Percentiles rank a stretch among this genome's conserved stretches.
Evolutionary conservation across 2,888 invertebrate genomes (phyloP).

Genomic region (Empis livida): DNA sequence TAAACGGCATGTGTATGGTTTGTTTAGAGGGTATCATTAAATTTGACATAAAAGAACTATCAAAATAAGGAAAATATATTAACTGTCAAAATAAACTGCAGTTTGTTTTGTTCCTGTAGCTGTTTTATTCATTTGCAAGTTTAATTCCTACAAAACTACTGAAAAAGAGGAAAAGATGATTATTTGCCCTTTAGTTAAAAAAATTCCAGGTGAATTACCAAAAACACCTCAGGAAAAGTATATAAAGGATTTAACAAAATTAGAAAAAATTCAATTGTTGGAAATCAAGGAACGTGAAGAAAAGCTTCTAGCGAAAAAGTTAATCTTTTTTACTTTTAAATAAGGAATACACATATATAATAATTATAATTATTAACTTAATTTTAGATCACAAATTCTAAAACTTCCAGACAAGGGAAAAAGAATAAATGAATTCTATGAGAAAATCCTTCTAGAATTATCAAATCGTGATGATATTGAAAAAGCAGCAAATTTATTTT

Average conservation of each 20-base stretch:
- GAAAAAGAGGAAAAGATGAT: neutral
- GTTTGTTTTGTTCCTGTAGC: no score
- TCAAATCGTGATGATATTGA: constrained; percentile 24
- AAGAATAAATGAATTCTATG: constrained; percentile 25
- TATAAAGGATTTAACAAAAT: constrained; percentile 22
- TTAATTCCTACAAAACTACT: no score
- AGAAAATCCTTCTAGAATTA: constrained; percentile 25
- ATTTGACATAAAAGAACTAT: no score
- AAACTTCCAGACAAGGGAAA: constrained; percentile 31
- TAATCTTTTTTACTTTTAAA: neutral
- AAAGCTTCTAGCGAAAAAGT: constrained; percentile 29
- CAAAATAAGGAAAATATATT: no score
- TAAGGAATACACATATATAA: neutral
- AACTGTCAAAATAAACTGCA: no score
- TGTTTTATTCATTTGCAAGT: no score
- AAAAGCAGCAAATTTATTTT: constrained; percentile 25
- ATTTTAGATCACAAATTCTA: constrained; percentile 18
- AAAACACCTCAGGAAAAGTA: constrained; percentile 20
- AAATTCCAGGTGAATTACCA: constrained; percentile 13
- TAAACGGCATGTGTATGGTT: no score
- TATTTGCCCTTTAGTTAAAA: constrained; percentile 6
- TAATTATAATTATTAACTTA: neutral
- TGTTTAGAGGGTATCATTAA: no score
- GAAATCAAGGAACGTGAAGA: constrained; percentile 28
- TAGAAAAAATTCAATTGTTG: constrained; percentile 21